phyloP scores from a whole-genome alignment of 2,113 vertebrate genomes.

The Corythornis vintsioides region DNA sequence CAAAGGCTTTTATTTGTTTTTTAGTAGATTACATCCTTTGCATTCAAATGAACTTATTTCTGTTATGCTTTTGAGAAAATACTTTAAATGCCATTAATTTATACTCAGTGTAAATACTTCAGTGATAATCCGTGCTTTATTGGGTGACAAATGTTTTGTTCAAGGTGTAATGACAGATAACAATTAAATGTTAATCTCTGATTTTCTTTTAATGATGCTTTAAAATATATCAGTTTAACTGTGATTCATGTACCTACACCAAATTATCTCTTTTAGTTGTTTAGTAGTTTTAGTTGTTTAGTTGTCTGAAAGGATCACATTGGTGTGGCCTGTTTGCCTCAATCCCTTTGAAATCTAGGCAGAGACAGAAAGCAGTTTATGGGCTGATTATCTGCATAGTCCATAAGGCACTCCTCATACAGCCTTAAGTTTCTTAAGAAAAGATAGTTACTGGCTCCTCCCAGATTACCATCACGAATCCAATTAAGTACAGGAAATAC shows the following conservation, averaged over 20 bases:
- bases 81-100: neutral
- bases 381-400: slow-evolving; percentile 14
- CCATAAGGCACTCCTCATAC: neutral
- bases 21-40: neutral
- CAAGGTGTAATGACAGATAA: neutral
- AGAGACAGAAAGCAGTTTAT: slow-evolving; percentile 31
- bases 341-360: slow-evolving; percentile 18
- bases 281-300: no score
- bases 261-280: neutral
- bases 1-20: neutral
- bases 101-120: neutral
- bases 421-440: slow-evolving; percentile 8
- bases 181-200: neutral
- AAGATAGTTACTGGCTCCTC: slow-evolving; percentile 51
- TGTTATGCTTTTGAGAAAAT: neutral
- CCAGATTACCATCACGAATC: slow-evolving; percentile 52
- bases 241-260: neutral
- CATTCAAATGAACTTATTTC: neutral
- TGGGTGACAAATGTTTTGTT: neutral
- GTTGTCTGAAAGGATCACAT: no score
- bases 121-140: neutral
- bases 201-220: neutral
- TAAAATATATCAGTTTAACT: neutral
- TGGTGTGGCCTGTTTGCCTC: slow-evolving; percentile 13
- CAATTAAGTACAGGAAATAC: slow-evolving; percentile 59